phyloP scores from a whole-genome alignment of 2,888 invertebrate genomes.

The Standfussiana lucernea region DNA sequence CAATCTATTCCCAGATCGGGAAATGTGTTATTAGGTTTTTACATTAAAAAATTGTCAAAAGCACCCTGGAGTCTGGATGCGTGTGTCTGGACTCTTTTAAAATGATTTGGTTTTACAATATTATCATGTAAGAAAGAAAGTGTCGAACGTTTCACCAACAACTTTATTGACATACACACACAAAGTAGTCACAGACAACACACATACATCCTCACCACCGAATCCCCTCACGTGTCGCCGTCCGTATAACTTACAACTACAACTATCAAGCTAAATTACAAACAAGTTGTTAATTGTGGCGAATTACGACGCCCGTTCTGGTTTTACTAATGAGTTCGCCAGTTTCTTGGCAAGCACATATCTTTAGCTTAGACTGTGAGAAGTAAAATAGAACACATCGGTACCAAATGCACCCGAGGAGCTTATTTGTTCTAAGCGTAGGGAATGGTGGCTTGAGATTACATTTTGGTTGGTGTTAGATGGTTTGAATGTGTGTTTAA shows the following conservation, averaged over 20 bases:
- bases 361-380: constrained; percentile 76
- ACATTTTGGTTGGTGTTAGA: constrained; percentile 30
- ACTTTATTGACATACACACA: constrained; percentile 6
- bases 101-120: no score
- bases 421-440: constrained; percentile 59
- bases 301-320: constrained; percentile 70
- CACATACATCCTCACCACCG: neutral
- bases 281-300: constrained; percentile 70
- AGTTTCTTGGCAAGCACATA: constrained; percentile 82
- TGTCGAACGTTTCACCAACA: neutral
- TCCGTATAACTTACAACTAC: constrained; percentile 55
- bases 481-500: constrained; percentile 28
- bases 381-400: constrained; percentile 76
- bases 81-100: no score
- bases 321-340: constrained; percentile 82
- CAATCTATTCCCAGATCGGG: neutral
- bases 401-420: constrained; percentile 61
- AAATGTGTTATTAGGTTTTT: neutral
- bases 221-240: constrained; percentile 38
- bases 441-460: constrained; percentile 47
- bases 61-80: no score
- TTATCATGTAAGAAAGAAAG: no score
- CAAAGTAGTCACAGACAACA: neutral
- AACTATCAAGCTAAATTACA: constrained; percentile 64
- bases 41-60: neutral